phyloP scores from a whole-genome alignment of 2,888 invertebrate species.

The Gortyna flavago region DNA sequence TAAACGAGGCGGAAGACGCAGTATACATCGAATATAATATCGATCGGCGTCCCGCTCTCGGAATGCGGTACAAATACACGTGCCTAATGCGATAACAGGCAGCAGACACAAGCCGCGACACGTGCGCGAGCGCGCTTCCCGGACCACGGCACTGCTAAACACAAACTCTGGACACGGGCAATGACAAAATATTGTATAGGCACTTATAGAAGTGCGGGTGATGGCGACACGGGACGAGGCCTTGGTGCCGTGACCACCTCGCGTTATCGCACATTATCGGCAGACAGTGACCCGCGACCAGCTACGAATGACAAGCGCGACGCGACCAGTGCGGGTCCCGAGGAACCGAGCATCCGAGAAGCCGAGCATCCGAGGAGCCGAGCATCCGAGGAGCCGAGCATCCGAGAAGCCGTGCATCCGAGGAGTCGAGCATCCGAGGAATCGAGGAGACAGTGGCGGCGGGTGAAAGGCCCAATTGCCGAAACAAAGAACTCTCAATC shows the following conservation, averaged over 20 bases:
- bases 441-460: conserved; percentile 40
- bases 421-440: conserved; percentile 9
- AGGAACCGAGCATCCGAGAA: conserved; percentile 8
- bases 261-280: conserved; percentile 64
- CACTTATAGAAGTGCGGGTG: conserved; percentile 18
- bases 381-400: neutral
- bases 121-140: conserved; percentile 49
- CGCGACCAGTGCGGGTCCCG: neutral
- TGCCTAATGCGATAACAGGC: conserved; percentile 56
- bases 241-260: conserved; percentile 45
- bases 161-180: conserved; percentile 29
- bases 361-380: conserved; percentile 18
- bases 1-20: conserved; percentile 8
- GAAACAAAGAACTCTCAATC: conserved; percentile 83
- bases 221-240: conserved; percentile 43
- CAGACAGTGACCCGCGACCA: conserved; percentile 57
- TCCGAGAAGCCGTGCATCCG: conserved; percentile 16
- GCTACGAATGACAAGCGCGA: conserved; percentile 19
- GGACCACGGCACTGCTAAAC: conserved; percentile 26
- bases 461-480: conserved; percentile 76
- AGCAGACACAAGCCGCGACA: conserved; percentile 49
- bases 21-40: conserved; percentile 37
- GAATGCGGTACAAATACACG: conserved; percentile 60
- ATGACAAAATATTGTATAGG: conserved; percentile 22
- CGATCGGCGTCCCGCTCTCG: conserved; percentile 50